These are phyloP conservation scores for Masticophis lateralis DNA, from an alignment of 2,797 vertebrate species.

Conservation along the genomic window DNA sequence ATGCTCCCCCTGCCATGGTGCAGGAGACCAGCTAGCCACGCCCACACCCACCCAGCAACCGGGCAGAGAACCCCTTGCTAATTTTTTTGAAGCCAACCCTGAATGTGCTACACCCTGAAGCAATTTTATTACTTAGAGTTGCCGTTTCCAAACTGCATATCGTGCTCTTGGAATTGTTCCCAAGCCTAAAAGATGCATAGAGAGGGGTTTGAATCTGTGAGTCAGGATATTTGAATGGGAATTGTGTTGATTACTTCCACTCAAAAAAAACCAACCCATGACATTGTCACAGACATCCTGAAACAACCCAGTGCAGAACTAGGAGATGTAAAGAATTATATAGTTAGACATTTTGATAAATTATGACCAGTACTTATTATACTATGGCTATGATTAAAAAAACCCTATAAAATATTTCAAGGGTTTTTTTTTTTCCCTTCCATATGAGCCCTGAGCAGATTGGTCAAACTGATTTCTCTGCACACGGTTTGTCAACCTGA, in stretches of 20 bases:
- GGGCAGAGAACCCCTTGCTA: too few species aligned
- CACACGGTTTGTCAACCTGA: constrained; percentile 2
- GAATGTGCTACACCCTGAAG: not conserved
- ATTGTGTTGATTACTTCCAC: not conserved
- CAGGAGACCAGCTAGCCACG: too few species aligned
- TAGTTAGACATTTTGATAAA: not conserved
- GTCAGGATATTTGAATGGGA: not conserved
- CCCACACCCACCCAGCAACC: too few species aligned
- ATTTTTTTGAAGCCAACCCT: too few species aligned
- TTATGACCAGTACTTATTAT: not conserved
- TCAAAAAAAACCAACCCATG: not conserved
- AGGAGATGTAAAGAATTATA: not conserved
- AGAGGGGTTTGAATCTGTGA: not conserved
- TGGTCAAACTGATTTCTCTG: not conserved
- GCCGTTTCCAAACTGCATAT: constrained; percentile 3
- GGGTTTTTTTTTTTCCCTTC: not conserved
- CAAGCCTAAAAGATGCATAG: not conserved
- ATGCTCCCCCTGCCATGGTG: too few species aligned
- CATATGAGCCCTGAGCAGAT: too few species aligned
- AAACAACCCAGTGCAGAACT: not conserved
- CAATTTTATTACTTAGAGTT: not conserved
- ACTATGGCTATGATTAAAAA: not conserved
- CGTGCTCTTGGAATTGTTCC: not conserved
- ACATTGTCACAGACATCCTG: not conserved
- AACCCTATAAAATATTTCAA: constrained; percentile 13